phyloP scores from a whole-genome alignment of 2,888 invertebrate species.

The Hecatera dysodea region DNA sequence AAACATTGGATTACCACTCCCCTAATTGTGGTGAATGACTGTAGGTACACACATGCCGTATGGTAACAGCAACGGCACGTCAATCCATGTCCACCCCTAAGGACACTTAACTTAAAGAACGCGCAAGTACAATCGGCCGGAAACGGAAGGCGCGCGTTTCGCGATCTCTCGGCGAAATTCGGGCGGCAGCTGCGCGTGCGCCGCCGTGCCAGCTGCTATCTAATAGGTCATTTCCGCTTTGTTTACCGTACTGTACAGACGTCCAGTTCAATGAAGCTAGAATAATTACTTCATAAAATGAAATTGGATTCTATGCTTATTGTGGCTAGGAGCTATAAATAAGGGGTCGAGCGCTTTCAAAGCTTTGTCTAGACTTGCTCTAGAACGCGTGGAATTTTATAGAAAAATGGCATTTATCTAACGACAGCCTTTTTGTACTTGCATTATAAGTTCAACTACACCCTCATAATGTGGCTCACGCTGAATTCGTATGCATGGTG shows the following conservation, averaged over 20 bases:
- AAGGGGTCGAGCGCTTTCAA: slow-evolving; percentile 32
- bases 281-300: slow-evolving; percentile 53
- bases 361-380: slow-evolving; percentile 41
- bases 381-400: slow-evolving; percentile 39
- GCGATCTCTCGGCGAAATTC: slow-evolving; percentile 89
- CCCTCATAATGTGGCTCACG: slow-evolving; percentile 40
- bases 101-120: slow-evolving; percentile 69
- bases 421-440: background rate
- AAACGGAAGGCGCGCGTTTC: slow-evolving; percentile 90
- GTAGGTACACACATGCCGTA: slow-evolving; percentile 38
- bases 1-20: slow-evolving; percentile 67
- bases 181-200: slow-evolving; percentile 87
- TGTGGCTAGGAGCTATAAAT: slow-evolving; percentile 43
- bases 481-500: slow-evolving; percentile 45
- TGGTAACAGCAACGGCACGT: slow-evolving; percentile 66
- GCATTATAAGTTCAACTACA: background rate
- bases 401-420: slow-evolving; percentile 14
- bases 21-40: slow-evolving; percentile 67
- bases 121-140: slow-evolving; percentile 86
- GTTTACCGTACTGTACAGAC: slow-evolving; percentile 71
- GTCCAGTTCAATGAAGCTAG: slow-evolving; percentile 60
- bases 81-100: slow-evolving; percentile 84
- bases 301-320: slow-evolving; percentile 48
- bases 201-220: slow-evolving; percentile 82
- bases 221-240: slow-evolving; percentile 89